Evolutionary conservation across 2,797 vertebrate genomes (phyloP), one percentile per base, ranked within the genome.

Genomic region (Tenualosa thibaudeaui): DNA sequence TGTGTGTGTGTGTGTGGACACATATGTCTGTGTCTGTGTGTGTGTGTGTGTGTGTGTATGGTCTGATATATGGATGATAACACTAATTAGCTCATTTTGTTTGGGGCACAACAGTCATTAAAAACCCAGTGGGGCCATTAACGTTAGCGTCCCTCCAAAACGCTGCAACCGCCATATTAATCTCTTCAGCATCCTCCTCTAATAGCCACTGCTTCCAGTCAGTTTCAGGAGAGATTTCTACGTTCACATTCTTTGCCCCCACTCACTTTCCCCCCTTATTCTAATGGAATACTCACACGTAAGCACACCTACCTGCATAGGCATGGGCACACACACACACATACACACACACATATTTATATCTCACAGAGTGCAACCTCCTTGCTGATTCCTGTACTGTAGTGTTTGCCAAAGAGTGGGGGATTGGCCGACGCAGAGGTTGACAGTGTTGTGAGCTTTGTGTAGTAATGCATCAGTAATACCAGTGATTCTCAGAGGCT

Each of bases 31-130:
- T 53, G 85, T 88, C 31, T 85, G 49, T 81, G 84, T 84, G 82
- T 82, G 65, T 53, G 85, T 9, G 87, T 86, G 89, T 92, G 93
- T 92, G 94, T 93, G 93, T 91, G 93, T 93, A 93, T 92, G 92
- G 93, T 91, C 93, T 95, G 94, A 96, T 96, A 93, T 96, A 95
- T 94, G 93, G 94, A 95, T 95, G 94, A 95, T 95, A 95, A 96
- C 94, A 94, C 94, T 96, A 96, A 96, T 96, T 95, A 96, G 95
- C 94, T 96, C 93, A 89, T 96, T 96, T 96, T 95, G 95, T 95
- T 96, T 96, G 94, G 95, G 95, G 95, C 95, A 95, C 94, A 95
- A 94, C 94, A 95, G 93, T 95, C 94, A 95, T 96, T 95, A 95
- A 95, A 95, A 95, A 95, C 94, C 94, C 95, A 94, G 95, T 95